A percentile compares a stretch with the other conserved stretches of the same genome.
Evolutionary conservation across 2,113 vertebrate species (phyloP).

Genomic region (Camelus bactrianus): DNA sequence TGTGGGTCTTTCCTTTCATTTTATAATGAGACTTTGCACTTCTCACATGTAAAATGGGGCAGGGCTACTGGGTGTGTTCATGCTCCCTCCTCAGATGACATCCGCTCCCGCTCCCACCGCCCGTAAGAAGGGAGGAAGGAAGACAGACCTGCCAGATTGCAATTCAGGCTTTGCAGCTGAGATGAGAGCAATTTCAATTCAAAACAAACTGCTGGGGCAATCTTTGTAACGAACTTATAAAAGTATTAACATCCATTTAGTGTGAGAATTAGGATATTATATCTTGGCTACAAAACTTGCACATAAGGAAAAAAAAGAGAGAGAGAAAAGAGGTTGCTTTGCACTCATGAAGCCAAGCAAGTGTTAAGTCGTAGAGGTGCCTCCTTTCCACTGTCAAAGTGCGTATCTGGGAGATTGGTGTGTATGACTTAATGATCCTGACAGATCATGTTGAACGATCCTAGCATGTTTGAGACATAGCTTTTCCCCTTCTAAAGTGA

Average conservation of each 20-base stretch:
- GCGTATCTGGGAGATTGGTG: not conserved
- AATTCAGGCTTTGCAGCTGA: not conserved
- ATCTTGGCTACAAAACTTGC: not conserved
- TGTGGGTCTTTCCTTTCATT: not conserved
- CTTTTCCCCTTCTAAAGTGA: not conserved
- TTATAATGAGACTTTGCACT: slow-evolving; percentile 12
- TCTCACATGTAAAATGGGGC: not conserved
- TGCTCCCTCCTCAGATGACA: not conserved
- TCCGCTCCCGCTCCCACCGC: slow-evolving; percentile 27
- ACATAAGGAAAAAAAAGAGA: not conserved
- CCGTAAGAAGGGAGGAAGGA: too few relatives aligned
- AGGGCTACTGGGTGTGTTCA: slow-evolving; percentile 27
- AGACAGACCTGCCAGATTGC: slow-evolving; percentile 34
- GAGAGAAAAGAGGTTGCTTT: accelerated
- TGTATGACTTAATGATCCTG: not conserved
- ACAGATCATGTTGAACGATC: not conserved
- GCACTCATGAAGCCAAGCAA: not conserved
- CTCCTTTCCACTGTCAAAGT: not conserved
- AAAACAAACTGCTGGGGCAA: slow-evolving; percentile 55
- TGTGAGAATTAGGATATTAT: not conserved
- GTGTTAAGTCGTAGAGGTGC: not conserved
- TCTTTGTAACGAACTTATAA: slow-evolving; percentile 26
- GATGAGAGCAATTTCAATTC: slow-evolving; percentile 57
- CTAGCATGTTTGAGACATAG: not conserved
- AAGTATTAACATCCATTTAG: slow-evolving; percentile 27